Evolutionary conservation across 2,888 invertebrate genomes (phyloP), one percentile per base, ranked within the genome.

Genomic region (Nebria brevicollis): DNA sequence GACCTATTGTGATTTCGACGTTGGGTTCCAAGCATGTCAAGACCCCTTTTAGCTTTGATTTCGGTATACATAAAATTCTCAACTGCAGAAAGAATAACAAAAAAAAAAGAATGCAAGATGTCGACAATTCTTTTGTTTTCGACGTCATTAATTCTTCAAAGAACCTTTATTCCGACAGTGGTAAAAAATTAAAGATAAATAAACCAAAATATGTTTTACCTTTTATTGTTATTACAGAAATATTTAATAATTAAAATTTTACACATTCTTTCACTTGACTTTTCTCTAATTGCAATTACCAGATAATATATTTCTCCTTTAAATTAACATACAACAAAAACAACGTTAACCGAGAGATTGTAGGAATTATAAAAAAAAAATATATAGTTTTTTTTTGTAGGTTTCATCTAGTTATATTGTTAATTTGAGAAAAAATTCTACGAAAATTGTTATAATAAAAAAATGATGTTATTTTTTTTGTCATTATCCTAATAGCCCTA

Each of bases 21-120:
- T 54, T 13, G 54, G 54, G 54, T 54, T 54, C 54, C 54, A 54
- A 54, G 13, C 54, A 54, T 54, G 54, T 54, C 54, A 54, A 54
- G 54, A 54, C 54, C 7, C 54, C 54, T 54, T 34, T 54, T 54
- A 54, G 54, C 54, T 54, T 54, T 54, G 54, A 54, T 54, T 54
- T 54, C 54, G 54, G 54, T 54, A 54, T 54, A 54, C 54, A 54
- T 54, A 54, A 54, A 54, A 54, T 54, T 54, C 54, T 54, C 54
- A 54, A 54, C 54, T 54, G 54, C 54, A 54, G 54, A 54, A 54
- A 54, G 54, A 54, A 54, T 54, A 54, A 54, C 54, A 54, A 54
- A 3, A 34, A 34, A 54, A 54, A 13, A 54, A 54, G 54, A 54
- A 54, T 54, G 54, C 54, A 54, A 54, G 54, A 54, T 54, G 54